Base-by-base conservation (phyloP, 1,140 invertebrate species). In the Paraescarpia echinospica region DNA sequence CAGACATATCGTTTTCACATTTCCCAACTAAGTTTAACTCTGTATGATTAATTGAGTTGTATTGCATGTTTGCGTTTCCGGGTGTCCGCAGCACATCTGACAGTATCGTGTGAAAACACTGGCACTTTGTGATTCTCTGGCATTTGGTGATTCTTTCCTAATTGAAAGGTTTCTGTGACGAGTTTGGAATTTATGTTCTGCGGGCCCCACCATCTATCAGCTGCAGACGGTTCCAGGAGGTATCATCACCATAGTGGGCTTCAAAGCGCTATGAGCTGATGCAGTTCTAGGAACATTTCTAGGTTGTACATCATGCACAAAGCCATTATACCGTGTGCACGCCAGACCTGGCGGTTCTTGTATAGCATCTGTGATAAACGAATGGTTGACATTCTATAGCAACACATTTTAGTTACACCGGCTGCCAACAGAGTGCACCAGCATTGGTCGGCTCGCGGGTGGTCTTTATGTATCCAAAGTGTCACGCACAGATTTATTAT, bases 31-130 rank as follows among this genome's bases (percentile, higher is more conserved):
- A 77, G 59, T 77, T 77, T 77, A 77, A 77, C 59, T 77, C 59
- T 77, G 59, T 77, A 77, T 77, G 59, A 77, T 77, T 77, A 77
- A 77, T 77, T 77, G 59, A 77, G 59, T 77, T 77, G 59, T 77
- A 77, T 77, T 77, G 59, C 59, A 12, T 77, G 59, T 77, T 77
- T 77, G 59, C 59, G 22, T 77, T 77, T 77, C 59, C 59, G 9
- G 59, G 27, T 1, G 18, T 31, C n/a, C 12, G 59, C 14, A 6
- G 22, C 59, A 77, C 59, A 77, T 77, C 59, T 77, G 59, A 77
- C 59, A 27, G 59, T 18, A 27, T 27, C 59, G 27, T 77, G 59
- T 77, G 59, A 18, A 41, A 77, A 27, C 59, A 77, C 59, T 4
- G 27, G 59, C 59, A 77, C 59, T 77, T 77, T 77, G 59, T 77